These are phyloP conservation scores for Leptopilina boulardi DNA, from an alignment of 1,140 invertebrate genomes.

Conservation along the genomic window DNA sequence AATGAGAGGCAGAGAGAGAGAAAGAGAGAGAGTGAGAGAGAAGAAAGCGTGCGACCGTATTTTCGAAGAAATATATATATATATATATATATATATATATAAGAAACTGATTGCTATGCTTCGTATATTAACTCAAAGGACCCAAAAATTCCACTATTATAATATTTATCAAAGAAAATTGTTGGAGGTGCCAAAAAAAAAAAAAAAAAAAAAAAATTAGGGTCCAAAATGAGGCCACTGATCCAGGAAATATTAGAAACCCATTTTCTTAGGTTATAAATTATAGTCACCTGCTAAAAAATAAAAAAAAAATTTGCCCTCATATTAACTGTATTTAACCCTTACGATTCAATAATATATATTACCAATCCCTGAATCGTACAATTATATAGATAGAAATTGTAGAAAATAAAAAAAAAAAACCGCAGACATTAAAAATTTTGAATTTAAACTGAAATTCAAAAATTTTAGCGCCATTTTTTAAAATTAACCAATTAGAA, in stretches of 20 bases:
- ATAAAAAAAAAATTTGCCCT: not conserved
- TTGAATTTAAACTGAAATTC: too few species aligned
- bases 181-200: slow-evolving; percentile 15
- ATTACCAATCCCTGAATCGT: too few species aligned
- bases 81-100: too few species aligned
- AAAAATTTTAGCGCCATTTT: too few species aligned
- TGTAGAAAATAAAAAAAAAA: too few species aligned
- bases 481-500: too few species aligned
- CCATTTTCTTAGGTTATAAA: not conserved
- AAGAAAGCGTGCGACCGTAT: slow-evolving; percentile 9
- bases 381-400: too few species aligned
- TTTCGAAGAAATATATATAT: slow-evolving; percentile 33
- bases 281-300: not conserved
- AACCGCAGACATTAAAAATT: too few species aligned
- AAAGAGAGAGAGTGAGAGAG: not conserved
- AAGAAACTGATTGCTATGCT: slow-evolving; percentile 16
- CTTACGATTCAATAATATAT: too few species aligned
- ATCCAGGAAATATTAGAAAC: slow-evolving; percentile 18
- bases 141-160: not conserved
- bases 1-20: not conserved
- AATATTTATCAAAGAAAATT: slow-evolving; percentile 14
- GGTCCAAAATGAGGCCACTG: not conserved
- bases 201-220: not conserved
- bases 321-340: too few species aligned
- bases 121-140: too few species aligned